phyloP scores from a whole-genome alignment of 2,113 vertebrate species.

The Sphyrna mokarran region DNA sequence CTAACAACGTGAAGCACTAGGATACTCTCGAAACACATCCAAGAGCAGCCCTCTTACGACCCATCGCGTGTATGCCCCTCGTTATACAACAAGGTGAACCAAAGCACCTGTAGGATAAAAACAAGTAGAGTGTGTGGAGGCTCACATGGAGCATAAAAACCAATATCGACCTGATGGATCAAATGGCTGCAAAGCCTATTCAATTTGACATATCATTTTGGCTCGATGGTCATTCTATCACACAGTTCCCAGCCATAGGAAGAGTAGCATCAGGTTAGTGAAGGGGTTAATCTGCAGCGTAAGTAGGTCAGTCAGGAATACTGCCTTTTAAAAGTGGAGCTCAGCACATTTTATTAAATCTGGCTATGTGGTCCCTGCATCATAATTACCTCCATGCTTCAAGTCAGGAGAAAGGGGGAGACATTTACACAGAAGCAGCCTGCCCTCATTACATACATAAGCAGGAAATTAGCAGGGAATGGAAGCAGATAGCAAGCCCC shows the following conservation, averaged over 20 bases:
- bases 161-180: not conserved
- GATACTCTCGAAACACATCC: too few species aligned
- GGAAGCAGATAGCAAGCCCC: constrained; percentile 27
- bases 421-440: constrained; percentile 29
- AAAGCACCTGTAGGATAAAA: too few species aligned
- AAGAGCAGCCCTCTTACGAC: too few species aligned
- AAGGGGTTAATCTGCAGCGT: constrained; percentile 25
- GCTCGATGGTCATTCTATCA: not conserved
- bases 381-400: constrained; percentile 18
- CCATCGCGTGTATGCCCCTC: too few species aligned
- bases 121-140: not conserved
- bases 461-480: constrained; percentile 28
- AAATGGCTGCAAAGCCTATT: not conserved
- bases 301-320: constrained; percentile 8
- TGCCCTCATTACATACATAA: constrained; percentile 33
- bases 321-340: not conserved
- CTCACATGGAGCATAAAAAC: not conserved
- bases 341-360: constrained; percentile 28
- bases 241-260: not conserved
- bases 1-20: too few species aligned
- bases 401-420: not conserved
- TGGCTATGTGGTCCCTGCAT: not conserved
- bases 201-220: too few species aligned
- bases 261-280: not conserved
- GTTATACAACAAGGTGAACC: too few species aligned